A percentile compares a stretch with the other conserved stretches of the same genome.
These are phyloP conservation scores for Trichomycterus rosablanca DNA, from an alignment of 2,113 vertebrate genomes.

Conservation along the genomic window DNA sequence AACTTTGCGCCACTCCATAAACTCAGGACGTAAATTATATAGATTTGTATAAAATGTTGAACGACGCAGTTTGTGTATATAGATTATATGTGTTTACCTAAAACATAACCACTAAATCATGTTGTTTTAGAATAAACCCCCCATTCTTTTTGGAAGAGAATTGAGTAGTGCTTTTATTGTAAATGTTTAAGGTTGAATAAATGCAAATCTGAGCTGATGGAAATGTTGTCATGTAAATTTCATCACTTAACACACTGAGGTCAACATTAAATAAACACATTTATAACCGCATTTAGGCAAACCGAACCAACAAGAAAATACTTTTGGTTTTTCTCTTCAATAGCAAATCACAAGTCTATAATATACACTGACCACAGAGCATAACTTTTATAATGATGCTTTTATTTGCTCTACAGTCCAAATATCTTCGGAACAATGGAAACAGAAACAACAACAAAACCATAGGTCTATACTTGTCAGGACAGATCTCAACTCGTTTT, in stretches of 20 bases:
- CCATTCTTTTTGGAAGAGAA: slow-evolving; percentile 28
- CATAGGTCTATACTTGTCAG: too few species aligned
- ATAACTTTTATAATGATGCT: too few species aligned
- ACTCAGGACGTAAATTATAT: slow-evolving; percentile 78
- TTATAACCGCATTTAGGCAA: too few species aligned
- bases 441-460: too few species aligned
- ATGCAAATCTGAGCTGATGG: slow-evolving; percentile 58
- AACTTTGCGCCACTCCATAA: slow-evolving; percentile 48
- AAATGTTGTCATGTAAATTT: slow-evolving; percentile 7
- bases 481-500: too few species aligned
- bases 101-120: slow-evolving; percentile 62
- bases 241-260: neutral
- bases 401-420: too few species aligned
- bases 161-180: slow-evolving; percentile 66
- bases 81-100: slow-evolving; percentile 58
- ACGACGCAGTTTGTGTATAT: slow-evolving; percentile 76
- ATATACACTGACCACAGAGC: too few species aligned
- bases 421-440: too few species aligned
- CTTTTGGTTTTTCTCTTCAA: too few species aligned
- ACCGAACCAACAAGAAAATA: too few species aligned
- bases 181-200: slow-evolving; percentile 70
- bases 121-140: slow-evolving; percentile 59
- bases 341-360: too few species aligned
- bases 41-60: slow-evolving; percentile 71
- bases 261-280: neutral